Evolutionary conservation across 2,797 vertebrate genomes (phyloP), one percentile per base, ranked within the genome.

Genomic region (Myotis vivesi): DNA sequence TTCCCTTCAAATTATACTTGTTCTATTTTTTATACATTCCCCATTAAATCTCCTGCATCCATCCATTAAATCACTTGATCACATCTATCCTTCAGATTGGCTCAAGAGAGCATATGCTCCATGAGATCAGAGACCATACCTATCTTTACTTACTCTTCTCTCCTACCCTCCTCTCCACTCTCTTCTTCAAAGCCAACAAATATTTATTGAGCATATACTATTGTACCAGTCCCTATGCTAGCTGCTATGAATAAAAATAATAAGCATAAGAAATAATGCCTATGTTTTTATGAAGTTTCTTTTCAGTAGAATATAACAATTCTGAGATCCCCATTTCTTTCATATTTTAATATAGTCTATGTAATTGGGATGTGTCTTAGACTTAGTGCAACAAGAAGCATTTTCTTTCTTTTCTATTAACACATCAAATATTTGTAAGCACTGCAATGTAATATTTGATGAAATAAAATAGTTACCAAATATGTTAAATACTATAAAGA

Each of bases 401-500:
- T n/a, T 79, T 87, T 72, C 22, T 72, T 91, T 49, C 13, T 59
- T 81, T 59, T 80, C 79, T 59, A 59, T 55, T 83, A 72, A 64
- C 57, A 8, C 9, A 13, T 71, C 85, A 86, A 76, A 76, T 79
- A 87, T 75, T 62, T 68, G 20, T 59, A 19, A 53, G 10, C 7
- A 44, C 19, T 91, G 5, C 5, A 76, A 44, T 44, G 68, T 44
- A 88, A 62, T 17, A 46, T 59, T 71, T 41, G 19, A 46, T 84
- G 30, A 88, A 91, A 53, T 76, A 75, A 46, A 23, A 73, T 59
- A 71, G n/a, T 76, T 86, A 44, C 20, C 33, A 88, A 69, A 71
- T 91, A 62, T 30, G 46, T 71, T 92, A 92, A 80, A 79, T 68
- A 3, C 11, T 93, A 22, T 19, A 91, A 89, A 68, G n/a, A 23